Base-by-base conservation (phyloP, 2,797 vertebrate genomes). In the Luscinia megarhynchos region DNA sequence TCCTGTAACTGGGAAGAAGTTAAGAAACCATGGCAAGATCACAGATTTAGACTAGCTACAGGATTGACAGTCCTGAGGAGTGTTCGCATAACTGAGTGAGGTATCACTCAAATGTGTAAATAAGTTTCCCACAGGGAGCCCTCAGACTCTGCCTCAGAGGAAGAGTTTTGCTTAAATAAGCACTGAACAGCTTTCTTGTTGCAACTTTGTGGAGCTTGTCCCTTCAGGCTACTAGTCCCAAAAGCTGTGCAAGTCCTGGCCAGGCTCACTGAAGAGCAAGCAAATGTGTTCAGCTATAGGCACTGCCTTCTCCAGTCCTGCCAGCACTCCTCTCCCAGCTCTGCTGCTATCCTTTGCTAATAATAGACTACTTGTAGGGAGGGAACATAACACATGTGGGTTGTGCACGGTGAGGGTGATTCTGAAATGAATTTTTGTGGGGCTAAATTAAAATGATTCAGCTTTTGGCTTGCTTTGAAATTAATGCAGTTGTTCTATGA, bases 91-190 rank as follows among this genome's bases (percentile, higher is more conserved):
- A 63, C 76, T 5, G 21, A 88, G 43, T 69, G 84, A 89, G 83
- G 48, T 38, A 73, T 76, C 92, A 75, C 73, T 90, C 76, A 81
- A 95, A 69, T 57, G 84, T 73, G 82, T 76, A 84, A 94, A 91
- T 78, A 55, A 26, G 4, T 63, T 87, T 89, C 62, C 82, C 18
- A 0, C 36, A 32, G 48, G 66, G 87, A 95, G 27, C 66, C 38
- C 46, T 66, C 66, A 64, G 64, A 50, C 64, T 81, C 58, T 87
- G 78, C 54, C 84, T 79, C 66, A 82, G 79, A 91, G 58, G 73
- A 70, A 55, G 32, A 74, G 29, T 81, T 94, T 78, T 87, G 66
- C 83, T 93, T 81, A 81, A 91, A 87, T 75, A 92, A 94, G 89
- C 63, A 51, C 59, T 54, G 85, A 88, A 36, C 48, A 67, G 69